A percentile compares a stretch with the other conserved stretches of the same genome.
These are phyloP conservation scores for Istiophorus platypterus DNA, from an alignment of 2,113 vertebrate species.

Conservation along the genomic window DNA sequence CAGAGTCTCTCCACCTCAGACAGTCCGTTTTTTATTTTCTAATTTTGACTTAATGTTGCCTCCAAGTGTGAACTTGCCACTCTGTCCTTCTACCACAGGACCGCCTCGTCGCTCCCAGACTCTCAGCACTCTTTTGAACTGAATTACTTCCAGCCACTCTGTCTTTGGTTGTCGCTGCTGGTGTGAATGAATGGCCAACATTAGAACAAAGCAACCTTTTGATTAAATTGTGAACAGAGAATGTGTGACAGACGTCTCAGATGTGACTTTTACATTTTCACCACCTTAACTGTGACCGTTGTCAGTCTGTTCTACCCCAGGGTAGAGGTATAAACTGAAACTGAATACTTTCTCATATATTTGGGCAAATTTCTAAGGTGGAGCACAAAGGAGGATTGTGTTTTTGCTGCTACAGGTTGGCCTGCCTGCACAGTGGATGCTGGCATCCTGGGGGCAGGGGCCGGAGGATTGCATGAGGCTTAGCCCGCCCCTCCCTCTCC, in stretches of 20 bases:
- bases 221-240: too few relatives aligned
- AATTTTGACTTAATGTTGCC: background rate
- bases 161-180: background rate
- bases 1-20: background rate
- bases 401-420: background rate
- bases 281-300: background rate
- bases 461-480: background rate
- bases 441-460: background rate
- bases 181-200: background rate
- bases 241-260: too few relatives aligned
- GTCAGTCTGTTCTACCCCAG: background rate
- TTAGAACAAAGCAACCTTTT: background rate
- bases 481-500: background rate
- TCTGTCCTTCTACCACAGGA: background rate
- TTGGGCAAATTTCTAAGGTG: background rate
- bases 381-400: background rate
- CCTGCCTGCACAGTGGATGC: background rate
- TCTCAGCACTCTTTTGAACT: background rate
- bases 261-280: too few relatives aligned
- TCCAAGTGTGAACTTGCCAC: background rate
- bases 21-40: background rate
- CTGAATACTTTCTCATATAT: too few relatives aligned
- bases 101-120: background rate
- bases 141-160: background rate
- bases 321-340: too few relatives aligned